A percentile compares a stretch with the other conserved stretches of the same genome.
Conservation (phyloP, 2,113 vertebrate species). For the Trematomus loennbergii region DNA sequence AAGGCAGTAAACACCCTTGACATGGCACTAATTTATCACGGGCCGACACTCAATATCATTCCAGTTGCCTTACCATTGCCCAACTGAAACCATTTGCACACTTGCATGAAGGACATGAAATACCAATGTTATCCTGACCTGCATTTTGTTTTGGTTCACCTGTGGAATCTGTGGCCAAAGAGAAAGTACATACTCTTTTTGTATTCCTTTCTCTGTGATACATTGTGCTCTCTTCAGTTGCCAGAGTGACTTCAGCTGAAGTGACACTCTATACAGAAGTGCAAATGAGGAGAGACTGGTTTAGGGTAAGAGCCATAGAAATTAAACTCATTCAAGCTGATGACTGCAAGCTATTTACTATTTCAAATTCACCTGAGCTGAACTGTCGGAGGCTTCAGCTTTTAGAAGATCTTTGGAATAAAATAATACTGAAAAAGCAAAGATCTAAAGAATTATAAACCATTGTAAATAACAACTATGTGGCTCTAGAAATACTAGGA, state of each 20-base stretch:
- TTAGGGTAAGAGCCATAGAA: neutral
- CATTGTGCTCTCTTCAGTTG: neutral
- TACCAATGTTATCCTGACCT: neutral
- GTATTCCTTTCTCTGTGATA: neutral
- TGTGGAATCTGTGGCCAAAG: constrained; percentile 11
- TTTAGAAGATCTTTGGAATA: neutral
- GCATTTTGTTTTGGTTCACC: neutral
- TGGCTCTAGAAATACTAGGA: constrained; percentile 29
- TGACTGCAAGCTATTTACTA: neutral
- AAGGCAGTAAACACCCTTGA: constrained; percentile 43
- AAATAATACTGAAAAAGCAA: neutral
- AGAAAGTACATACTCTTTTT: neutral
- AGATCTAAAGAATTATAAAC: neutral
- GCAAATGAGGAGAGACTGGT: constrained; percentile 17
- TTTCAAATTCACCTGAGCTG: neutral
- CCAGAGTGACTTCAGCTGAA: neutral
- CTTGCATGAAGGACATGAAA: neutral
- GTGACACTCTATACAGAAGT: neutral
- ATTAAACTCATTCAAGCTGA: neutral
- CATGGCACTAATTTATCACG: constrained; percentile 22
- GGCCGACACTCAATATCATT: constrained; percentile 18
- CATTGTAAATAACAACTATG: constrained; percentile 6
- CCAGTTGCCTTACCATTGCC: neutral
- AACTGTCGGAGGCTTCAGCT: constrained; percentile 4
- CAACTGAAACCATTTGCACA: neutral